These are phyloP conservation scores for Diorhabda carinulata DNA, from an alignment of 1,140 invertebrate species.

Conservation along the genomic window DNA sequence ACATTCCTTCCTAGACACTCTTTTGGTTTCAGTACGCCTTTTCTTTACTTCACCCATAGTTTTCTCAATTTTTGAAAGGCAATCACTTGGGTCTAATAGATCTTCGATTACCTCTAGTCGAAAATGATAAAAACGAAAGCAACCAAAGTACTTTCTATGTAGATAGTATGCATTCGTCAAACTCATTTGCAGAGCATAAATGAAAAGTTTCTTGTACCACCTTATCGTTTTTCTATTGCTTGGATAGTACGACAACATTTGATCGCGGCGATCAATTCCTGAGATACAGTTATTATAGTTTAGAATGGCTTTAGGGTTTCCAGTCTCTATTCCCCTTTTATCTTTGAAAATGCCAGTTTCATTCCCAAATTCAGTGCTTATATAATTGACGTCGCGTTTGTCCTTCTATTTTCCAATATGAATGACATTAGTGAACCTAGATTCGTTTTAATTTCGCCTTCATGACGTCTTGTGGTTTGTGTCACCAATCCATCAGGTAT, in stretches of 20 bases:
- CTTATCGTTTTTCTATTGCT: constrained; percentile 12
- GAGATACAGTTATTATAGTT: constrained; percentile 10
- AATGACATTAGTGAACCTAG: not conserved
- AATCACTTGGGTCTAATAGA: constrained; percentile 17
- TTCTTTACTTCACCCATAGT: constrained; percentile 15
- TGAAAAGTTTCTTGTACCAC: constrained; percentile 20
- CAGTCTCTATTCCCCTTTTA: not conserved
- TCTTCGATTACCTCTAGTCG: constrained; percentile 17
- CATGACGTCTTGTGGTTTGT: not conserved
- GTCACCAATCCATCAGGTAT: too few relatives aligned
- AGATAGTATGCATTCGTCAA: constrained; percentile 19
- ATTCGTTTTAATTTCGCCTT: not conserved
- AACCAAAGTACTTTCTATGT: constrained; percentile 12
- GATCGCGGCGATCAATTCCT: constrained; percentile 15
- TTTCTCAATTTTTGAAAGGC: constrained; percentile 19
- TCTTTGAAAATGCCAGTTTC: constrained; percentile 13
- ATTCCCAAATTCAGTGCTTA: constrained; percentile 17
- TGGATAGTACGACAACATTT: constrained; percentile 15
- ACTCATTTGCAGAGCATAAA: constrained; percentile 12
- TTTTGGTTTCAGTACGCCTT: constrained; percentile 17
- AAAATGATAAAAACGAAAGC: constrained; percentile 20
- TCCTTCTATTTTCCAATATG: not conserved
- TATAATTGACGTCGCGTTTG: not conserved
- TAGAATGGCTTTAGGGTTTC: constrained; percentile 9
- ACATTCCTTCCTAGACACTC: constrained; percentile 17